These are phyloP conservation scores for Chloroceryle inda DNA, from an alignment of 2,797 vertebrate genomes.

Conservation along the genomic window DNA sequence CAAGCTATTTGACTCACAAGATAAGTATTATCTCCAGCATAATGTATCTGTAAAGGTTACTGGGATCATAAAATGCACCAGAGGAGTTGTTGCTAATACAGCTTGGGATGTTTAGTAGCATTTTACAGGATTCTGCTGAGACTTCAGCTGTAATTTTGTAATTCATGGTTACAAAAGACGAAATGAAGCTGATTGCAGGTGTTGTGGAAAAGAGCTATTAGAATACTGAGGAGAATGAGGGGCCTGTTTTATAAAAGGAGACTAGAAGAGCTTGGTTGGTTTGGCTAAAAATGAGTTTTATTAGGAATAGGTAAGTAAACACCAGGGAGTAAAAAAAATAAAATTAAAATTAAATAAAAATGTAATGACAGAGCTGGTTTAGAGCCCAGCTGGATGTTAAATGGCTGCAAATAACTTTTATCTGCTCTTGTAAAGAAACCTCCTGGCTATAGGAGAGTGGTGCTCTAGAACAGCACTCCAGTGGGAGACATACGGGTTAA, in stretches of 20 bases:
- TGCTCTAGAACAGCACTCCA: background rate
- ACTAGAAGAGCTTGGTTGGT: background rate
- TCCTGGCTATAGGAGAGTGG: background rate
- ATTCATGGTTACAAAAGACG: background rate
- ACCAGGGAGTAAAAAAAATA: background rate
- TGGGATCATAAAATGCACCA: background rate
- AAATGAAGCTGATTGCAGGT: background rate
- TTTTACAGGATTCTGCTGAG: constrained; percentile 12
- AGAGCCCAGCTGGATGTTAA: background rate
- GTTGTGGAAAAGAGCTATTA: background rate
- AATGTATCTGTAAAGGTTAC: background rate
- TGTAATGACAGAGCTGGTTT: background rate
- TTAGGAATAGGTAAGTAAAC: background rate
- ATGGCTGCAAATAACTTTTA: background rate
- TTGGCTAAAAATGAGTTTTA: background rate
- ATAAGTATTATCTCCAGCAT: background rate
- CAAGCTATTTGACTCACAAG: background rate
- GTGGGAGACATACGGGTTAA: background rate
- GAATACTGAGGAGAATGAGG: background rate
- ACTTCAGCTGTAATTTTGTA: constrained; percentile 5
- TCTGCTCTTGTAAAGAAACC: background rate
- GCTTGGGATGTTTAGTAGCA: background rate
- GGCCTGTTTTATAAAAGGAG: background rate
- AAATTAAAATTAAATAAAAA: background rate
- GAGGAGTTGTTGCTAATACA: background rate